Evolutionary conservation across 2,113 vertebrate species (phyloP).

Genomic region (Crocuta crocuta): DNA sequence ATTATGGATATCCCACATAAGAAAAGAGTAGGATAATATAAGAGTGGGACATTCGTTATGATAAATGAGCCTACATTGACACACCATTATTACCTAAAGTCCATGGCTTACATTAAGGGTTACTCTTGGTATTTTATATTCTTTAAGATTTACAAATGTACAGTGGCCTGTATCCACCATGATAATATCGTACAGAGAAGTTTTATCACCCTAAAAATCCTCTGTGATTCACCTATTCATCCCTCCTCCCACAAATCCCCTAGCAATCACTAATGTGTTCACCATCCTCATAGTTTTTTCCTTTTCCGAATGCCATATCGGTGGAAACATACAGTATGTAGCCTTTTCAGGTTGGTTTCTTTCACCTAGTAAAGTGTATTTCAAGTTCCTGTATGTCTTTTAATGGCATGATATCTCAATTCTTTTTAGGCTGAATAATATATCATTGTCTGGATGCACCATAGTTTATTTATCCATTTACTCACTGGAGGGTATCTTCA

Average conservation of each 20-base stretch:
- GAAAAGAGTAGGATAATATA: background rate
- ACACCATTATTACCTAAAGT: background rate
- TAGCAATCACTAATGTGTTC: background rate
- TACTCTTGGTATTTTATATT: background rate
- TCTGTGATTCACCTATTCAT: background rate
- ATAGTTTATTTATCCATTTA: background rate
- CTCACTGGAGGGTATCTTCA: background rate
- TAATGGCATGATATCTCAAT: background rate
- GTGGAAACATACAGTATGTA: background rate
- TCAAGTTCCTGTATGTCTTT: background rate
- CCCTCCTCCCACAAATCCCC: background rate
- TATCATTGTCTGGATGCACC: background rate
- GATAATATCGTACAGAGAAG: background rate
- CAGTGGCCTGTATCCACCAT: background rate
- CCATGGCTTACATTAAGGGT: background rate
- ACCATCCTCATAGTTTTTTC: background rate
- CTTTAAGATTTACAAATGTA: background rate
- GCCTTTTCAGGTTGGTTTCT: background rate
- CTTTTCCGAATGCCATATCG: background rate
- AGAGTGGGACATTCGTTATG: background rate
- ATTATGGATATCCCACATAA: background rate
- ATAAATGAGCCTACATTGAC: background rate
- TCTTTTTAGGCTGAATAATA: background rate
- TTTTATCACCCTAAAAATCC: background rate
- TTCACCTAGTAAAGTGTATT: background rate